Conservation (phyloP, 2,797 vertebrate genomes). For the Triplophysa yarkandensis region DNA sequence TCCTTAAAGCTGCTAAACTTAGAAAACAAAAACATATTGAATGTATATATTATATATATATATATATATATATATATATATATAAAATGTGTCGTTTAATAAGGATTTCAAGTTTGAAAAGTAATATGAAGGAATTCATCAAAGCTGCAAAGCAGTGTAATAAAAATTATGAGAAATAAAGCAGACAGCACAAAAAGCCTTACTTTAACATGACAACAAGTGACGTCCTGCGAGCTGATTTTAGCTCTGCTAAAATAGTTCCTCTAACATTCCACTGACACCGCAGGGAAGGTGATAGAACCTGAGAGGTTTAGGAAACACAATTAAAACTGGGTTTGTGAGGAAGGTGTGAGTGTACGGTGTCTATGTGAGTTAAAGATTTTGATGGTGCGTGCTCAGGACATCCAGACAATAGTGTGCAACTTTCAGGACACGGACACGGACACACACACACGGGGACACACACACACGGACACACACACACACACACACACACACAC, state of each 20-base stretch:
- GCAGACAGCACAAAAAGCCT: background rate
- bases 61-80: too few relatives aligned
- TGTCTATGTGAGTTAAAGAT: background rate
- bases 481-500: constrained; percentile 12
- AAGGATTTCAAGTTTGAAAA: background rate
- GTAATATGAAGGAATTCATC: background rate
- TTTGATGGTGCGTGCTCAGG: background rate
- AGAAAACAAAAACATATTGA: too few relatives aligned
- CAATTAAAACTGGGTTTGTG: constrained; percentile 21
- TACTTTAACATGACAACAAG: constrained; percentile 31
- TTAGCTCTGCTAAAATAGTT: constrained; percentile 20
- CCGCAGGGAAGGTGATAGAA: constrained; percentile 26
- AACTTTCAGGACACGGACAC: constrained; percentile 13
- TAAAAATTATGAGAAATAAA: constrained; percentile 16
- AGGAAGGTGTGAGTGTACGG: background rate
- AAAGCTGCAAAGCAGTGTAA: background rate
- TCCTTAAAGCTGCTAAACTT: too few relatives aligned
- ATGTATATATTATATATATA: too few relatives aligned
- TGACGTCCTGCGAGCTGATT: constrained; percentile 23
- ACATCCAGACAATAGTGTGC: background rate
- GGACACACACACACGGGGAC: constrained; percentile 11
- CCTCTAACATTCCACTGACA: constrained; percentile 16
- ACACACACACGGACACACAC: constrained; percentile 8
- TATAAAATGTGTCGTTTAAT: background rate
- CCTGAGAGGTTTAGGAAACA: constrained; percentile 21